Evolutionary conservation across 2,888 invertebrate species (phyloP).

Genomic region (Ornithoptera priamus): DNA sequence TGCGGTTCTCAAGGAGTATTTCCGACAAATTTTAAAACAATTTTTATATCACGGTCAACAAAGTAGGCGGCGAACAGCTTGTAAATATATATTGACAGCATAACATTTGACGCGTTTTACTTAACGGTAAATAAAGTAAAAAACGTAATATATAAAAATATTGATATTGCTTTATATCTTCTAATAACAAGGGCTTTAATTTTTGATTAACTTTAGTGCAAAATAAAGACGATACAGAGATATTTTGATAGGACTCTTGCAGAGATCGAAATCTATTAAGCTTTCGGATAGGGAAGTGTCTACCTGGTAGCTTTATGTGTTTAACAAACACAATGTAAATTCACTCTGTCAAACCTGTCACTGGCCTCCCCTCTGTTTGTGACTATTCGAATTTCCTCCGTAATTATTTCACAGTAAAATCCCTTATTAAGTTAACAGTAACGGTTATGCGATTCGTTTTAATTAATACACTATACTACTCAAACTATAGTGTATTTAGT

Average conservation of each 20-base stretch:
- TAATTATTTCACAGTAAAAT: background rate
- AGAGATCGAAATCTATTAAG: constrained; percentile 11
- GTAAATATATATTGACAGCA: too few species aligned
- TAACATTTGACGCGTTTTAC: too few species aligned
- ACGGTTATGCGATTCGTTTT: background rate
- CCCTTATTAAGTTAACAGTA: background rate
- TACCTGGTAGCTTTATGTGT: constrained; percentile 8
- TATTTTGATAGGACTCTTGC: background rate
- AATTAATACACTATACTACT: too few species aligned
- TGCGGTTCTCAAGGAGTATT: too few species aligned
- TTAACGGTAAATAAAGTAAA: too few species aligned
- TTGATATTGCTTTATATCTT: too few species aligned
- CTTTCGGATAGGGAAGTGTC: constrained; percentile 19
- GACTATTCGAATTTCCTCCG: background rate
- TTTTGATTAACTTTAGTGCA: background rate
- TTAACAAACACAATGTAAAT: constrained; percentile 13
- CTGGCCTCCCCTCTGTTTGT: background rate
- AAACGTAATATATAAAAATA: too few species aligned
- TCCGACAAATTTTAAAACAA: too few species aligned
- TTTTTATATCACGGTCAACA: too few species aligned
- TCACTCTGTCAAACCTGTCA: constrained; percentile 11
- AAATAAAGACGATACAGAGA: background rate
- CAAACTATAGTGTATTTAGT: too few species aligned
- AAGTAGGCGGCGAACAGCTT: too few species aligned
- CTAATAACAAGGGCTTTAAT: too few species aligned